These are phyloP conservation scores for human (Homo sapiens) DNA, from an alignment of 2,113 vertebrate genomes.

Conservation along the genomic window DNA sequence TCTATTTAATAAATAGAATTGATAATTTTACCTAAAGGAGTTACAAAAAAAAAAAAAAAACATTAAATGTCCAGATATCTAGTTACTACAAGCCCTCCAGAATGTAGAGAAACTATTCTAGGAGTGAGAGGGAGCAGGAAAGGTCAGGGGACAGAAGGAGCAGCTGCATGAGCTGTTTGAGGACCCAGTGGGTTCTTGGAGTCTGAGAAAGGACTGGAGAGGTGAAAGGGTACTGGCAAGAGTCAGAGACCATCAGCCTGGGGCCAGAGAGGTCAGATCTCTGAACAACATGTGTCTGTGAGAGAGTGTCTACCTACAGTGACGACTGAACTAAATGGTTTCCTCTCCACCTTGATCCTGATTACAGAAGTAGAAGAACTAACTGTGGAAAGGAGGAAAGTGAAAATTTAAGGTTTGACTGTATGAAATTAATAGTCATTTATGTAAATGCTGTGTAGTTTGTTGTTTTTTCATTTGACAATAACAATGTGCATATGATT, in stretches of 20 bases:
- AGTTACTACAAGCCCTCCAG: background rate
- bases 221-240: background rate
- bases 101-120: background rate
- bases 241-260: background rate
- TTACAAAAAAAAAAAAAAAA: background rate
- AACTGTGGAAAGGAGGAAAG: background rate
- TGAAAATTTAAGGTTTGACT: background rate
- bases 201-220: background rate
- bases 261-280: background rate
- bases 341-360: background rate
- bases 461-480: background rate
- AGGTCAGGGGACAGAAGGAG: background rate
- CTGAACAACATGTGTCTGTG: slow-evolving; percentile 34
- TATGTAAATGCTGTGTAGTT: background rate
- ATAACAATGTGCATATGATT: background rate
- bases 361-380: background rate
- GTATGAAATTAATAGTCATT: background rate
- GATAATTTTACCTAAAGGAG: background rate
- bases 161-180: background rate
- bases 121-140: background rate
- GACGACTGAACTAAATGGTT: background rate
- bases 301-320: background rate
- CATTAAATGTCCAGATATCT: background rate
- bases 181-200: background rate
- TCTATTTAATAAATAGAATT: slow-evolving; percentile 1